Evolutionary conservation across 2,888 invertebrate species (phyloP).

Genomic region (Sinodicranocentrus sp.): DNA sequence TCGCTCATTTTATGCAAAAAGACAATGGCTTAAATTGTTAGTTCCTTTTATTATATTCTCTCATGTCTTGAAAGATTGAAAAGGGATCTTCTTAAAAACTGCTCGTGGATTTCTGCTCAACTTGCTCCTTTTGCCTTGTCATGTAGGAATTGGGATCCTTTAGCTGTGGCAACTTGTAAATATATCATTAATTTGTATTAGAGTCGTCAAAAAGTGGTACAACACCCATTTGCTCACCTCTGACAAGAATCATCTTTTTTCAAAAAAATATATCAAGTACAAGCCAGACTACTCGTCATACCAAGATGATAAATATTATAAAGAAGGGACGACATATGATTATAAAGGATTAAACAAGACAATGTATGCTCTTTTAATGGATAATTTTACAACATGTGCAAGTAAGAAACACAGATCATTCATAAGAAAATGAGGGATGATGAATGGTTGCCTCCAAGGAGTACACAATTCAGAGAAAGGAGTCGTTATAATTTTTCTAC

Average conservation of each 20-base stretch:
- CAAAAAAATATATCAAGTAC: not conserved
- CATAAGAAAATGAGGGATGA: not conserved
- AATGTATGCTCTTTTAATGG: not conserved
- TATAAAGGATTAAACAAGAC: not conserved
- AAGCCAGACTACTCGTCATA: not conserved
- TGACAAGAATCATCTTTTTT: constrained; percentile 24
- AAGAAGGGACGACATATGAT: not conserved
- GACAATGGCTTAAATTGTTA: not conserved
- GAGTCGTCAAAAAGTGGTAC: not conserved
- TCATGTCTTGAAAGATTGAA: not conserved
- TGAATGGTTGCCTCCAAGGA: not conserved
- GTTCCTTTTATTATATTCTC: not conserved
- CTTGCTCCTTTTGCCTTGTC: not conserved
- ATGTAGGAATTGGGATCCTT: not conserved
- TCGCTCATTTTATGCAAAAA: not conserved
- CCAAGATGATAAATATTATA: no score
- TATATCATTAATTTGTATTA: constrained; percentile 25
- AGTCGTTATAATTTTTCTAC: not conserved
- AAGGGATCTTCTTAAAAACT: not conserved
- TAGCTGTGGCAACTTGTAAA: not conserved
- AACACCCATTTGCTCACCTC: constrained; percentile 23
- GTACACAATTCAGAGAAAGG: no score
- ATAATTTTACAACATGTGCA: not conserved
- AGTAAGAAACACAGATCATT: no score
- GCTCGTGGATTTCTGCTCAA: not conserved